phyloP scores from a whole-genome alignment of 2,888 invertebrate species.

The Dasypolia templi region DNA sequence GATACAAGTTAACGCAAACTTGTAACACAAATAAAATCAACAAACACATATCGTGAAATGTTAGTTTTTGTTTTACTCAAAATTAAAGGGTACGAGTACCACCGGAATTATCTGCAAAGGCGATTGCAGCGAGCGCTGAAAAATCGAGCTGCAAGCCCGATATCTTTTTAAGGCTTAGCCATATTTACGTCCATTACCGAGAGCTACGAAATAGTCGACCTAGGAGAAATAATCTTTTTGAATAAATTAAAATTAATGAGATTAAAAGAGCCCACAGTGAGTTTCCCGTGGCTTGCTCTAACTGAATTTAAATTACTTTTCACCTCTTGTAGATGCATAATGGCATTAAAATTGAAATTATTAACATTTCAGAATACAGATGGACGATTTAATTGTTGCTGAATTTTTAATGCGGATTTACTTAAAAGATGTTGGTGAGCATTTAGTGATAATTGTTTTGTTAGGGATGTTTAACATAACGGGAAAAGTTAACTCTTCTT shows the following conservation, averaged over 20 bases:
- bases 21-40: too few species aligned
- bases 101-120: slow-evolving; percentile 9
- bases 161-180: slow-evolving; percentile 58
- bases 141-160: slow-evolving; percentile 24
- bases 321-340: slow-evolving; percentile 88
- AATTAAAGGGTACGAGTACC: not conserved
- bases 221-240: slow-evolving; percentile 85
- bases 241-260: slow-evolving; percentile 90
- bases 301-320: slow-evolving; percentile 88
- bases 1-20: too few species aligned
- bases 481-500: not conserved
- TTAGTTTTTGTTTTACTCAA: slow-evolving; percentile 30
- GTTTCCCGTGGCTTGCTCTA: slow-evolving; percentile 78
- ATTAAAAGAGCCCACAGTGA: slow-evolving; percentile 84
- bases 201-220: slow-evolving; percentile 77
- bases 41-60: too few species aligned
- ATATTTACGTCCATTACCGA: slow-evolving; percentile 58
- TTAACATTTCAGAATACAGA: slow-evolving; percentile 69
- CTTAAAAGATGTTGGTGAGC: slow-evolving; percentile 19
- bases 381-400: slow-evolving; percentile 66
- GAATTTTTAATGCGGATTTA: slow-evolving; percentile 46
- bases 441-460: slow-evolving; percentile 24
- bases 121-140: slow-evolving; percentile 22
- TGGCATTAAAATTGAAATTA: slow-evolving; percentile 84
- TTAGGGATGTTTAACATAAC: not conserved